A percentile compares a stretch with the other conserved stretches of the same genome.
These are phyloP conservation scores for Threskiornis aethiopicus DNA, from an alignment of 2,797 vertebrate genomes.

Conservation along the genomic window DNA sequence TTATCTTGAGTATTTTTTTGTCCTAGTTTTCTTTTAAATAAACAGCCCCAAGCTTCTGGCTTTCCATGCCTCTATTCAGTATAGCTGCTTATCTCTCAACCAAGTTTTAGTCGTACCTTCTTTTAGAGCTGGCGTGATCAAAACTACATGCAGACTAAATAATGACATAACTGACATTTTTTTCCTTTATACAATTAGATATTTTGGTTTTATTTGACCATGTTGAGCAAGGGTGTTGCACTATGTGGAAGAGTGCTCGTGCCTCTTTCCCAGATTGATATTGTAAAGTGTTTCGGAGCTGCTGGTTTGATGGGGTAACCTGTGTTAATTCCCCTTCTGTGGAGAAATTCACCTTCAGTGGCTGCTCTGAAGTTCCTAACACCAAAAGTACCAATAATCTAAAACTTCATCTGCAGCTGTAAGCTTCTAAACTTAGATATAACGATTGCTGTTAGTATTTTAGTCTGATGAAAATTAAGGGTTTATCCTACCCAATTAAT, in stretches of 20 bases:
- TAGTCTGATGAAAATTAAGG: background rate
- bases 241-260: accelerated
- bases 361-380: background rate
- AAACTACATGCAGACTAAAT: background rate
- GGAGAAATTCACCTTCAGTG: background rate
- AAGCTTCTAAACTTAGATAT: background rate
- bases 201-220: background rate
- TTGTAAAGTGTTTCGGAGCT: background rate
- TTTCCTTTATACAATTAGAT: accelerated
- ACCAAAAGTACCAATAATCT: background rate
- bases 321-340: background rate
- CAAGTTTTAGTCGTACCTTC: background rate
- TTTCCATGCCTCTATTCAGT: background rate
- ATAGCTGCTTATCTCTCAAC: background rate
- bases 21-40: background rate
- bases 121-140: accelerated
- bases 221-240: background rate
- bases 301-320: background rate
- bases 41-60: background rate
- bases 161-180: accelerated
- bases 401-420: background rate
- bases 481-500: background rate
- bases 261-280: background rate
- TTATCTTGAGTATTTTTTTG: background rate
- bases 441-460: background rate